Base-by-base conservation (phyloP, 2,797 vertebrate species). In the Rhynchotus rufescens region DNA sequence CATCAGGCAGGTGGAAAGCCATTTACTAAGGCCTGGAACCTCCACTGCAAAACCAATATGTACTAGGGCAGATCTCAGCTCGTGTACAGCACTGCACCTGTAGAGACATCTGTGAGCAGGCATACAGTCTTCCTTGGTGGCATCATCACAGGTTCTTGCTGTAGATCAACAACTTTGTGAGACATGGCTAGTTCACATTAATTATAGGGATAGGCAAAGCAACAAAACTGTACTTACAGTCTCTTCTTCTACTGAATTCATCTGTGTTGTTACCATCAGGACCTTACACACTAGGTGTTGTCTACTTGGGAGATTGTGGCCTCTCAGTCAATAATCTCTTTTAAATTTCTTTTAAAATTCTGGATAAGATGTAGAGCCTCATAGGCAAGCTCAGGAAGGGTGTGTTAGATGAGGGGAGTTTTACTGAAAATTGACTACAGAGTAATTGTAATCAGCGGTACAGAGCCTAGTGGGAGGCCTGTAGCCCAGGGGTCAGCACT, bases 131-230 rank as follows among this genome's bases (percentile, higher is more conserved):
- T 60, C 28, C 30, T 28, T 9, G 25, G 32, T 51, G 30, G 54
- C 30, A 56, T 19, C 30, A 56, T n/a, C 54, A 26, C 54, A 56
- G 30, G 54, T 56, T 56, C 54, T 56, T n/a, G 54, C 30, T 56
- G 54, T 17, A 56, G 34, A 47, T 68, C 66, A 36, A 36, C 16
- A 68, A 28, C 32, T 28, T 19, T 13, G 34, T 21, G 30, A 65
- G 62, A 44, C 23, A 15, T 7, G 1, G 23, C 40, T 40, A 68
- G 36, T 21, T 67, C n/a, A 72, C 44, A 72, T 0, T 0, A 17
- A 40, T 68, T 21, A 54, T 36, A 11, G 19, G 25, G 32, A 51
- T 28, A 51, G 45, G 6, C 30, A 56, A 56, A 56, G 54, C 30
- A 68, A 19, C 45, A 34, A 9, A 68, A 23, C 15, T 38, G 20